Conservation (phyloP, 2,113 vertebrate genomes). For the Symphodus melops region DNA sequence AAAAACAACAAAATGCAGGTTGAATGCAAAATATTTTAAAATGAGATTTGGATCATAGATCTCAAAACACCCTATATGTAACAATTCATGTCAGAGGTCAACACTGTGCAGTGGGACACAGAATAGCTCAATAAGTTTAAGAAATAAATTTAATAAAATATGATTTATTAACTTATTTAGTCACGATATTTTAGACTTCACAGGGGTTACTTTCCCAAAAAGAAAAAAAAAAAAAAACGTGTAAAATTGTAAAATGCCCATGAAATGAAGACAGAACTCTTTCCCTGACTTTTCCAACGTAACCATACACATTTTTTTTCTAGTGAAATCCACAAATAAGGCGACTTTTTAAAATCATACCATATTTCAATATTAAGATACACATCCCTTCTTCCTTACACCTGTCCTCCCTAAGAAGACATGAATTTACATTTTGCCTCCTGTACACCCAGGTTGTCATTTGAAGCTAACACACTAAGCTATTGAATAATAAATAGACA, state of each 20-base stretch:
- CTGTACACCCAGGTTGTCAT: constrained; percentile 64
- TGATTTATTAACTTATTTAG: too few relatives aligned
- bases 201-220: neutral
- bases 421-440: constrained; percentile 67
- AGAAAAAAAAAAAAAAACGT: neutral
- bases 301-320: constrained; percentile 15
- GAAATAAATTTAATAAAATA: too few relatives aligned
- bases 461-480: constrained; percentile 63
- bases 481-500: constrained; percentile 77
- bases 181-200: too few relatives aligned
- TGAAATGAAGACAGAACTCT: neutral
- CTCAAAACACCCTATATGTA: neutral
- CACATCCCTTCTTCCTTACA: constrained; percentile 28
- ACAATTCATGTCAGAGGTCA: constrained; percentile 17
- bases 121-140: too few relatives aligned
- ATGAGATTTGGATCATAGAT: neutral
- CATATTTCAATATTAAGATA: constrained; percentile 27
- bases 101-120: too few relatives aligned
- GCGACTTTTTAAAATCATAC: constrained; percentile 28
- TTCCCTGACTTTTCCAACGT: too few relatives aligned
- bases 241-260: neutral
- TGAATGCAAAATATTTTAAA: neutral
- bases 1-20: neutral
- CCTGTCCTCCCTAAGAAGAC: constrained; percentile 38
- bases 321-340: constrained; percentile 5